Conservation (phyloP, 2,888 invertebrate genomes). For the Ophion costatus region DNA sequence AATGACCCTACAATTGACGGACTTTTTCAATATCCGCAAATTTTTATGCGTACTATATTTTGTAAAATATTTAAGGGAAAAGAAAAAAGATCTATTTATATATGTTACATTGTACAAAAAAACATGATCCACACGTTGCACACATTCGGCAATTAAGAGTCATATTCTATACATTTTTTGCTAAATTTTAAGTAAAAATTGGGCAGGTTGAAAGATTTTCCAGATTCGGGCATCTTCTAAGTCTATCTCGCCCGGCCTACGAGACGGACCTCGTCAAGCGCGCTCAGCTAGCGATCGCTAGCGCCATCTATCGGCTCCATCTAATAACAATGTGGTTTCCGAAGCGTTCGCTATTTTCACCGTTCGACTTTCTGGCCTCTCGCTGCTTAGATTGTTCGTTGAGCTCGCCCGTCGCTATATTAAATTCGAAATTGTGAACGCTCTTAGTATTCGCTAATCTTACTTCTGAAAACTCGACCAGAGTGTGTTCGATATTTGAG, state of each 20-base stretch:
- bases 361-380: constrained; percentile 24
- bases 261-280: constrained; percentile 3
- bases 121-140: no score
- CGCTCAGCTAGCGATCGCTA: constrained; percentile 11
- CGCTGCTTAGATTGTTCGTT: constrained; percentile 26
- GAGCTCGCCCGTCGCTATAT: constrained; percentile 21
- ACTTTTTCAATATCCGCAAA: no score
- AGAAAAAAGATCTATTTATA: no score
- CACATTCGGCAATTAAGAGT: neutral
- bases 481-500: no score
- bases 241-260: constrained; percentile 6
- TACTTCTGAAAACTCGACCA: no score
- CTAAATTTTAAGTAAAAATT: constrained; percentile 6
- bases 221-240: constrained; percentile 5
- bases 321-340: constrained; percentile 13
- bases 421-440: constrained; percentile 18
- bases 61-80: no score
- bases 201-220: neutral
- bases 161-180: constrained; percentile 11
- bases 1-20: no score
- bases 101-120: no score
- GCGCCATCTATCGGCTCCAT: constrained; percentile 24
- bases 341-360: constrained; percentile 31
- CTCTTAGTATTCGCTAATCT: neutral
- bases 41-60: no score